Evolutionary conservation across 2,113 vertebrate species (phyloP).

Genomic region (Accipiter virgatus): DNA sequence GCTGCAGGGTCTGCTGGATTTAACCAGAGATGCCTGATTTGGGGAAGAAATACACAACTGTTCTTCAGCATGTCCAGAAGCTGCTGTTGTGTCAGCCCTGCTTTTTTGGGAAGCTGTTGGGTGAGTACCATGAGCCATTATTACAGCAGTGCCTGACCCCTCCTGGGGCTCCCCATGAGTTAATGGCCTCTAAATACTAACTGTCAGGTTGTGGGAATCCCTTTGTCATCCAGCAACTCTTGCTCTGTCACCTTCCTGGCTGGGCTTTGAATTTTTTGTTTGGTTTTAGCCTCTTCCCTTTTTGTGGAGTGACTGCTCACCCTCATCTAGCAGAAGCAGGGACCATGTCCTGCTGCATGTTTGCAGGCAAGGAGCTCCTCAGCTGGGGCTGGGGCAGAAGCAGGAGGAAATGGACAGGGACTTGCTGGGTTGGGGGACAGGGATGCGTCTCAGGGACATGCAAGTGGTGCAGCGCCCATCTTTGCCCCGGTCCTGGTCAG

Average conservation of each 20-base stretch:
- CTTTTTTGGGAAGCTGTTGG: neutral
- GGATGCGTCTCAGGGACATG: fast-evolving
- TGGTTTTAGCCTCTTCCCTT: neutral
- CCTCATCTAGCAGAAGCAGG: neutral
- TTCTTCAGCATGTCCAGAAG: neutral
- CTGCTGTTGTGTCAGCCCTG: neutral
- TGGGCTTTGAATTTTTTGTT: neutral
- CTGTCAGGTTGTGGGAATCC: neutral
- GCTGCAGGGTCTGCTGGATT: neutral
- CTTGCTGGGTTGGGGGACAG: neutral
- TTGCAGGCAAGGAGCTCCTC: neutral
- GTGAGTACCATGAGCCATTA: neutral
- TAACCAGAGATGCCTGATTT: fast-evolving
- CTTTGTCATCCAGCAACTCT: neutral
- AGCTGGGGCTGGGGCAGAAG: fast-evolving
- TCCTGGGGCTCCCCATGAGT: neutral
- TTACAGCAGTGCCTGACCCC: neutral
- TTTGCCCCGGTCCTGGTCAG: fast-evolving
- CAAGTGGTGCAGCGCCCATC: fast-evolving
- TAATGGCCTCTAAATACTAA: neutral
- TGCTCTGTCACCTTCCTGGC: neutral
- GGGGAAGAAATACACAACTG: neutral
- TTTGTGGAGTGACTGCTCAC: neutral
- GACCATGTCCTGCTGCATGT: neutral
- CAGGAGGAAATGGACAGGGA: neutral